These are phyloP conservation scores for Holocentrus rufus DNA, from an alignment of 2,797 vertebrate species.

Conservation along the genomic window DNA sequence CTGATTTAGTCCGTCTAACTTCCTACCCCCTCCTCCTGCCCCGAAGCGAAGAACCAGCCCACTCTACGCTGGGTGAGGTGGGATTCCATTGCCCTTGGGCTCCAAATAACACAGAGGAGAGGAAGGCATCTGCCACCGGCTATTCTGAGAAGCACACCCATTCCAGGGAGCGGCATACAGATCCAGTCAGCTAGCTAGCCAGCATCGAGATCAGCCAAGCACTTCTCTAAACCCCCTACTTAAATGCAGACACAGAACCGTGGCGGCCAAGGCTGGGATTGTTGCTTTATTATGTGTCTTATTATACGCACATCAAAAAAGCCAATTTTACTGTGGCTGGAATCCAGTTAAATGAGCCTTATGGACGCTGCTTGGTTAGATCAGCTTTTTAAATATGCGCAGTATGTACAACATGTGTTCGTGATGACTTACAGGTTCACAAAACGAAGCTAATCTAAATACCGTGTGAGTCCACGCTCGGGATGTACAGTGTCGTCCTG, in stretches of 20 bases:
- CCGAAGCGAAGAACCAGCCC: slow-evolving; percentile 48
- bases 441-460: slow-evolving; percentile 52
- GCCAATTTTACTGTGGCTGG: too few species aligned
- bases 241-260: slow-evolving; percentile 8
- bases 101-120: slow-evolving; percentile 82
- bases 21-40: slow-evolving; percentile 27
- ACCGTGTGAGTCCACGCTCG: slow-evolving; percentile 29
- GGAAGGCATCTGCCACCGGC: slow-evolving; percentile 82
- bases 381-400: background rate
- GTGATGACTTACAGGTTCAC: background rate
- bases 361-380: background rate
- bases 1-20: slow-evolving; percentile 36
- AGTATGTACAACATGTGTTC: background rate
- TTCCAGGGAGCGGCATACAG: slow-evolving; percentile 73
- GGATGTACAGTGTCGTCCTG: slow-evolving; percentile 27
- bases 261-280: background rate
- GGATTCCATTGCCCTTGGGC: slow-evolving; percentile 82
- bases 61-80: slow-evolving; percentile 55
- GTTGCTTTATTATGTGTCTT: background rate
- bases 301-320: background rate
- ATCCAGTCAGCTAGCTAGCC: slow-evolving; percentile 55
- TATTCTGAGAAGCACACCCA: slow-evolving; percentile 85
- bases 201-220: slow-evolving; percentile 59
- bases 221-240: slow-evolving; percentile 56
- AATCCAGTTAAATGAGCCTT: background rate